These are phyloP conservation scores for Calliphora vomitoria DNA, from an alignment of 2,888 invertebrate species.

Conservation along the genomic window DNA sequence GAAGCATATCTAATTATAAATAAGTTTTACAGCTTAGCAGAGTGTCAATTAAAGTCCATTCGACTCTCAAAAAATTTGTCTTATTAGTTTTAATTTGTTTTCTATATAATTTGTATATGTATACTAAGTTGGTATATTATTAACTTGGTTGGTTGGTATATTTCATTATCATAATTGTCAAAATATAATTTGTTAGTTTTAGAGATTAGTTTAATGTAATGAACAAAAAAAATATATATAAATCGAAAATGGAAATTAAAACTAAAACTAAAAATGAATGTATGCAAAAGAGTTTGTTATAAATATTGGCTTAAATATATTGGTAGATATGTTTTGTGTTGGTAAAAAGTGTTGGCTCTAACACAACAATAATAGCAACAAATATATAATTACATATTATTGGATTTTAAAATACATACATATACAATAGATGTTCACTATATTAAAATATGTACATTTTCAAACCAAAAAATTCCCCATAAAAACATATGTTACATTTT, in stretches of 20 bases:
- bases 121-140: not conserved
- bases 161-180: slow-evolving; percentile 71
- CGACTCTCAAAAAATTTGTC: not conserved
- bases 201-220: slow-evolving; percentile 63
- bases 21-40: not conserved
- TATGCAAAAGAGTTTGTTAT: not conserved
- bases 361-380: not conserved
- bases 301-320: slow-evolving; percentile 32
- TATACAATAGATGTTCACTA: too few relatives aligned
- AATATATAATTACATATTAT: slow-evolving; percentile 19
- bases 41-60: not conserved
- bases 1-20: too few relatives aligned
- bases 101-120: not conserved
- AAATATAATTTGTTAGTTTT: slow-evolving; percentile 72
- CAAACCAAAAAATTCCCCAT: not conserved
- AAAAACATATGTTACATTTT: not conserved
- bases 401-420: slow-evolving; percentile 19
- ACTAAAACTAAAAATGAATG: slow-evolving; percentile 3
- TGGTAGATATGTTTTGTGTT: not conserved
- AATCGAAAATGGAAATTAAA: slow-evolving; percentile 38
- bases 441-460: slow-evolving; percentile 2
- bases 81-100: slow-evolving; percentile 11
- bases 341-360: slow-evolving; percentile 15
- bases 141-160: slow-evolving; percentile 47
- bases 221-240: not conserved